Percentiles rank a stretch among this genome's conserved stretches.
These are phyloP conservation scores for Microcebus griseorufus DNA, from an alignment of 2,113 vertebrate genomes.

Conservation along the genomic window DNA sequence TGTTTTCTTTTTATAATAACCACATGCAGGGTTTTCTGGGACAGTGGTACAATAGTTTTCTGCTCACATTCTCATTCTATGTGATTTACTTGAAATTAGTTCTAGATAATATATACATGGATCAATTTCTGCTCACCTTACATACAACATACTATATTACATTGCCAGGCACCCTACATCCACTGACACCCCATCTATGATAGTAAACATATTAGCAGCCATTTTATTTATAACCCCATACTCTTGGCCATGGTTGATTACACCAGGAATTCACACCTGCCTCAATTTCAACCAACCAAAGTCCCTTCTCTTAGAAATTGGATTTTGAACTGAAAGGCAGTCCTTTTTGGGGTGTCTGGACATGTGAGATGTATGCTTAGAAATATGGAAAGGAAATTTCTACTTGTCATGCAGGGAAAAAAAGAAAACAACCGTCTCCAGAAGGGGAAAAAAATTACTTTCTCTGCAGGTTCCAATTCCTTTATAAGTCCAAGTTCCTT, in stretches of 20 bases:
- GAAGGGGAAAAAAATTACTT: background rate
- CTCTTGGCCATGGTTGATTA: background rate
- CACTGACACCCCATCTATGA: background rate
- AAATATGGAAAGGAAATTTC: background rate
- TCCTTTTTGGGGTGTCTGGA: background rate
- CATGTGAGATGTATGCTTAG: background rate
- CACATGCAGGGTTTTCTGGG: slow-evolving; percentile 29
- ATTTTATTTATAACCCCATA: background rate
- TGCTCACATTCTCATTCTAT: background rate
- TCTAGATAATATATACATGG: background rate
- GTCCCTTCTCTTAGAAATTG: background rate
- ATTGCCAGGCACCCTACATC: background rate
- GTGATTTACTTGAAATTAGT: slow-evolving; percentile 12
- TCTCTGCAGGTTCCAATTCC: background rate
- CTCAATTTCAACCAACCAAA: background rate
- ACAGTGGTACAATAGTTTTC: background rate
- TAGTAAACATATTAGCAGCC: background rate
- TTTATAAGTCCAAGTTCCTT: background rate
- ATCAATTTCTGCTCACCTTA: background rate
- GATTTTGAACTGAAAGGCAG: background rate
- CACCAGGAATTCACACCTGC: background rate
- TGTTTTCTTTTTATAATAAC: slow-evolving; percentile 61
- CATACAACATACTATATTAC: background rate
- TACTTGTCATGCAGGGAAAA: background rate
- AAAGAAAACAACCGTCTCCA: background rate